These are phyloP conservation scores for Aleadryas rufinucha DNA, from an alignment of 2,113 vertebrate species.

Conservation along the genomic window DNA sequence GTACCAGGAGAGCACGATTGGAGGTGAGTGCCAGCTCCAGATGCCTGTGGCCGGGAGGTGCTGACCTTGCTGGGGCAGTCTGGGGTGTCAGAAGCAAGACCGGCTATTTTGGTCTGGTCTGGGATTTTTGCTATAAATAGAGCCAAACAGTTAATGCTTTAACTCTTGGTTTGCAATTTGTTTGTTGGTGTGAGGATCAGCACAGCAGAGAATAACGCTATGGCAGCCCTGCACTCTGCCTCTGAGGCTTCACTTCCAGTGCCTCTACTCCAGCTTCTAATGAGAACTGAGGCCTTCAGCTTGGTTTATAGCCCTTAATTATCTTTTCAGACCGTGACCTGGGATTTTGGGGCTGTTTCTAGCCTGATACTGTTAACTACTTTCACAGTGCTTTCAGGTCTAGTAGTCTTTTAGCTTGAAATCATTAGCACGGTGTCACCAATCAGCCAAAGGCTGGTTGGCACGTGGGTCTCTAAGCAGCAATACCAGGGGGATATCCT, in stretches of 20 bases:
- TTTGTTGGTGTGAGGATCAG: not conserved
- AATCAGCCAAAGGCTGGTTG: not conserved
- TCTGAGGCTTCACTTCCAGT: not conserved
- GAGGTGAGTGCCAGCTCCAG: constrained; percentile 76
- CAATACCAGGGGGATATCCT: accelerated
- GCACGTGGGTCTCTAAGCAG: not conserved
- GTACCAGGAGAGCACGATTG: constrained; percentile 99
- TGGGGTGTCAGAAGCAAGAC: not conserved
- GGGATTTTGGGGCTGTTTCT: not conserved
- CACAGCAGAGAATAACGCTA: not conserved
- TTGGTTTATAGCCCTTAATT: not conserved
- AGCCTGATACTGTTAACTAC: not conserved
- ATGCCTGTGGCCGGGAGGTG: not conserved
- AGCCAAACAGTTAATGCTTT: not conserved
- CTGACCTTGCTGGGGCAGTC: not conserved
- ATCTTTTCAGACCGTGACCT: not conserved
- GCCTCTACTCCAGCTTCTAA: not conserved
- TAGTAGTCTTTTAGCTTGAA: not conserved
- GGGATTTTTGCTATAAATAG: not conserved
- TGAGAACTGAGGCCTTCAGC: not conserved
- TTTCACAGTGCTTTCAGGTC: not conserved
- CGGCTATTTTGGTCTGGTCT: not conserved
- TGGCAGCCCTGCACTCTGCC: not conserved
- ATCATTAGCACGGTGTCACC: not conserved
- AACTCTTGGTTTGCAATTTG: not conserved